These are phyloP conservation scores for Athalia circularis DNA, from an alignment of 2,888 invertebrate species.

Conservation along the genomic window DNA sequence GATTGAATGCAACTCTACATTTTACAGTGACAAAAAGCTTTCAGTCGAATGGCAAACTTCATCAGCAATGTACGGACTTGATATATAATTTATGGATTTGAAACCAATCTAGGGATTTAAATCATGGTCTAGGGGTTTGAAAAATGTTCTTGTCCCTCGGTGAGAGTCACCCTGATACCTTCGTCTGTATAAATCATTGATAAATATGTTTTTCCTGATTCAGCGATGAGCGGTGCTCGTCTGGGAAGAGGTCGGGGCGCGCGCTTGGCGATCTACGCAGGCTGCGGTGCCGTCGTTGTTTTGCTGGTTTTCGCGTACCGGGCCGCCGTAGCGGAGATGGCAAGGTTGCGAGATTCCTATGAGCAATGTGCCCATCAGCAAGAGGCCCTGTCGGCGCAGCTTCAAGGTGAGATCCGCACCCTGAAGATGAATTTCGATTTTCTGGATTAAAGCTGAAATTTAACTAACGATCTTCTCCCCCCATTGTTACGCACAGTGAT, in stretches of 20 bases:
- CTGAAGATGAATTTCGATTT: neutral
- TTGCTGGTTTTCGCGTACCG: constrained; percentile 67
- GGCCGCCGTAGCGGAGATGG: constrained; percentile 68
- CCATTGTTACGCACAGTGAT: constrained; percentile 60
- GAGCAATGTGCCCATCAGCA: constrained; percentile 69
- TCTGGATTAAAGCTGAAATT: neutral
- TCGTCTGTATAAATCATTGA: too few relatives aligned
- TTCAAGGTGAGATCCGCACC: constrained; percentile 63
- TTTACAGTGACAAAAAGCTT: too few relatives aligned
- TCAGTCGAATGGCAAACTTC: too few relatives aligned
- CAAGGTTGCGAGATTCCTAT: constrained; percentile 67
- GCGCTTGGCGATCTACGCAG: constrained; percentile 68
- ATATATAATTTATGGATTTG: too few relatives aligned
- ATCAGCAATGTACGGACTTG: too few relatives aligned
- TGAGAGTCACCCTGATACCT: too few relatives aligned
- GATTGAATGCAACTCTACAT: too few relatives aligned
- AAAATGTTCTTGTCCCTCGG: too few relatives aligned
- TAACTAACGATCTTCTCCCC: neutral
- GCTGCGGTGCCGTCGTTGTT: constrained; percentile 61
- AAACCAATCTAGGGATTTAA: too few relatives aligned
- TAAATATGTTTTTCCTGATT: constrained; percentile 39
- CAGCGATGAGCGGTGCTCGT: constrained; percentile 71
- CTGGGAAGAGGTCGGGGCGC: constrained; percentile 70
- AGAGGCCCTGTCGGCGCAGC: constrained; percentile 68
- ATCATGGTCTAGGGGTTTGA: too few relatives aligned